Percentiles rank a stretch among this genome's conserved stretches.
phyloP scores from a whole-genome alignment of 2,888 invertebrate species.

The Rhabditoides inermis region DNA sequence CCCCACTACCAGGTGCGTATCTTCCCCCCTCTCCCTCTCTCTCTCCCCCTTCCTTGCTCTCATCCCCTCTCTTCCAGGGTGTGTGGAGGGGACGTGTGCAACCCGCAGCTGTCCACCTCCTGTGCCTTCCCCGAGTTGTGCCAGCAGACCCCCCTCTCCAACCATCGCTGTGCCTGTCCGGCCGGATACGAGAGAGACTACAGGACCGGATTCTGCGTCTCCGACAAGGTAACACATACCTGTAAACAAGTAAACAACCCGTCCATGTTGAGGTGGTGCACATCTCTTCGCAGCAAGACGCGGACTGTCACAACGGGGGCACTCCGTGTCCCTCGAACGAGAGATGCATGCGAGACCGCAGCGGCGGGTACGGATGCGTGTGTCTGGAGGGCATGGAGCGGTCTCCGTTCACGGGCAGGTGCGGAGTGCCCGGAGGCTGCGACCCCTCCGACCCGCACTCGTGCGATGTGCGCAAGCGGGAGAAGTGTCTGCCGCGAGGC shows the following conservation, averaged over 20 bases:
- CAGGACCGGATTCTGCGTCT: constrained; percentile 42
- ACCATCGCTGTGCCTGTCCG: constrained; percentile 50
- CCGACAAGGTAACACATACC: constrained; percentile 19
- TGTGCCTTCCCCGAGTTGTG: constrained; percentile 45
- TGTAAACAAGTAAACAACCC: too few relatives aligned
- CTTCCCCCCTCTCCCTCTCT: not conserved
- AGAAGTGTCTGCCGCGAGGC: constrained; percentile 47
- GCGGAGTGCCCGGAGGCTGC: constrained; percentile 41
- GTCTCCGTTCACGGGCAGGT: constrained; percentile 31
- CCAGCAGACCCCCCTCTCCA: constrained; percentile 43
- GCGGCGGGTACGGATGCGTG: constrained; percentile 18
- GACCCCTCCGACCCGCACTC: constrained; percentile 39
- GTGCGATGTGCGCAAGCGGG: constrained; percentile 48
- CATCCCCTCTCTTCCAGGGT: constrained; percentile 3
- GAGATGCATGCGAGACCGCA: constrained; percentile 20
- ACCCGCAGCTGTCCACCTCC: constrained; percentile 47
- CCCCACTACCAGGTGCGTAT: constrained; percentile 44
- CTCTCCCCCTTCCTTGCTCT: too few relatives aligned
- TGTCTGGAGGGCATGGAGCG: constrained; percentile 41
- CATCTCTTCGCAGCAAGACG: constrained; percentile 32
- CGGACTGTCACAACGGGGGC: constrained; percentile 34
- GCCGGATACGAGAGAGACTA: constrained; percentile 39
- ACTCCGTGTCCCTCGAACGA: constrained; percentile 32
- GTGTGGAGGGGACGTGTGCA: constrained; percentile 51
- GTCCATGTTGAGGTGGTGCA: constrained; percentile 20